These are phyloP conservation scores for Chloroceryle inda DNA, from an alignment of 2,797 vertebrate species.

Conservation along the genomic window DNA sequence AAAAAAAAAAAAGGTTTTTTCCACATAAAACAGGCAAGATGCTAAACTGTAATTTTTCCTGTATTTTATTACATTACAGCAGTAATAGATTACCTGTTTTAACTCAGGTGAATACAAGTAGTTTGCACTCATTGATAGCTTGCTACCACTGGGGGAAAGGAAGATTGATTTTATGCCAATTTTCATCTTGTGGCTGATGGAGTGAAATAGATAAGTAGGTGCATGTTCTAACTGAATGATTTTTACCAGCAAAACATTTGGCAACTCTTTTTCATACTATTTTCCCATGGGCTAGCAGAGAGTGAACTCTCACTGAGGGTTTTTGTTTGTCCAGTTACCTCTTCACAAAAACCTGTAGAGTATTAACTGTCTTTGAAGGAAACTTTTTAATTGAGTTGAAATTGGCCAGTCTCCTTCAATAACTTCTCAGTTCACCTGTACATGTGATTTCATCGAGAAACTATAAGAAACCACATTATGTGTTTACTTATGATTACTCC, in stretches of 20 bases:
- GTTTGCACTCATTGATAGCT: neutral
- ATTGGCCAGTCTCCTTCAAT: neutral
- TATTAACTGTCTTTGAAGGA: neutral
- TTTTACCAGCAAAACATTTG: conserved; percentile 8
- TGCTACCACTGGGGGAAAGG: neutral
- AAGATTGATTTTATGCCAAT: neutral
- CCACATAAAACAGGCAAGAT: neutral
- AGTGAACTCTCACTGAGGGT: neutral
- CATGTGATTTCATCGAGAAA: neutral
- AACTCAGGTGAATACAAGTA: neutral
- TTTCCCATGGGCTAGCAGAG: neutral
- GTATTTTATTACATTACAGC: neutral
- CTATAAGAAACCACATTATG: neutral
- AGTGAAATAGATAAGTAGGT: neutral
- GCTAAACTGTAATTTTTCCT: neutral
- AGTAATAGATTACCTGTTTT: neutral
- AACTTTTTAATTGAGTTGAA: neutral
- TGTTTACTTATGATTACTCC: neutral
- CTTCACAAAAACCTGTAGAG: neutral
- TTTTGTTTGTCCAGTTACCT: neutral
- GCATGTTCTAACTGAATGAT: neutral
- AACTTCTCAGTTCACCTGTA: neutral
- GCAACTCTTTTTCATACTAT: neutral
- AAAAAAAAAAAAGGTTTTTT: neutral
- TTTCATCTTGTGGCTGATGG: neutral